These are phyloP conservation scores for Astreopora myriophthalma DNA, from an alignment of 64 coral and sea anemone species.

Conservation along the genomic window DNA sequence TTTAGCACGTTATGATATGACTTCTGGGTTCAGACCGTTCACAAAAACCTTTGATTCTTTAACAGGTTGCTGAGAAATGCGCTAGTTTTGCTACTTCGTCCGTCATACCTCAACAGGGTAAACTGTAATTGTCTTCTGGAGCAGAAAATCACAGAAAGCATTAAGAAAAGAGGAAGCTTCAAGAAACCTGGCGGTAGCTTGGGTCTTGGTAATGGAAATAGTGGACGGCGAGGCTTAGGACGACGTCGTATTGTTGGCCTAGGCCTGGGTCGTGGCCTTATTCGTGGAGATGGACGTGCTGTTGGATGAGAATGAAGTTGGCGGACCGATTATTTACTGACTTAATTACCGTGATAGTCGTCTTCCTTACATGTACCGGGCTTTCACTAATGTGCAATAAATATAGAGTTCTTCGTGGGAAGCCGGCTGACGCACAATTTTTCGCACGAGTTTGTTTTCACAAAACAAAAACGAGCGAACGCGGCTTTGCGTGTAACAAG, in stretches of 20 bases:
- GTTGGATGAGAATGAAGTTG: not conserved
- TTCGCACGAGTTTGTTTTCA: too few species aligned
- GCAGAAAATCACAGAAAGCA: not conserved
- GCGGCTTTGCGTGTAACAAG: too few species aligned
- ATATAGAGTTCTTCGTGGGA: too few species aligned
- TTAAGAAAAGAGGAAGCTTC: not conserved
- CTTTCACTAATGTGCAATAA: too few species aligned
- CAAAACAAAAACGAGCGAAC: too few species aligned
- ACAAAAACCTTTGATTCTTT: not conserved
- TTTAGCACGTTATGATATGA: too few species aligned
- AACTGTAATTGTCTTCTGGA: not conserved
- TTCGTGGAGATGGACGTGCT: not conserved
- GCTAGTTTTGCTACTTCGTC: not conserved
- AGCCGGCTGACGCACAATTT: too few species aligned
- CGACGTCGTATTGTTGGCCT: not conserved
- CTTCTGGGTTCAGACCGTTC: too few species aligned
- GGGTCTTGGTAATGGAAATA: conserved; percentile 35
- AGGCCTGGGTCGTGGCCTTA: not conserved
- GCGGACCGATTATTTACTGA: not conserved
- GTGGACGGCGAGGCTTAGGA: not conserved
- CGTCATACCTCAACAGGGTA: not conserved
- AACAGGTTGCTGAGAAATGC: not conserved
- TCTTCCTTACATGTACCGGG: too few species aligned
- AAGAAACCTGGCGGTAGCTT: not conserved
- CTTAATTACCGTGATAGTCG: too few species aligned